Base-by-base conservation (phyloP, 2,888 invertebrate genomes). In the Lithophane ornitopus region DNA sequence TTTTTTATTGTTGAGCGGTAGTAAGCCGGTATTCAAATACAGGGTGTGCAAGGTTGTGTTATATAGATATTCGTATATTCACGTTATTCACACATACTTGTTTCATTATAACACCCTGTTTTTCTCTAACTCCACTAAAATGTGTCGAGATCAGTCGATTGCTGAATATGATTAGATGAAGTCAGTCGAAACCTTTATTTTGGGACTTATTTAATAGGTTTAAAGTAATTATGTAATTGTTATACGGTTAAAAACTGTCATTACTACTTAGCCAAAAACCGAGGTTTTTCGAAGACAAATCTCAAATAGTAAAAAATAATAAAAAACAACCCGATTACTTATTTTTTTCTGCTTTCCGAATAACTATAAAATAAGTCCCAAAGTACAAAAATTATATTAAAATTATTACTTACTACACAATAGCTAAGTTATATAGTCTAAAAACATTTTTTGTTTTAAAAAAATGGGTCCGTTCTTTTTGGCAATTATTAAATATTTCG, bases 131-230 rank as follows among this genome's bases (percentile, higher is more conserved):
- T 81, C 82, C 86, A 83, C 82, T 84, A 87, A 86, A 65, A 76
- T 75, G 83, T 87, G 85, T 87, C 85, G 85, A 87, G 79, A 85
- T 90, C 90, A 91, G 90, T 90, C 89, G 80, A 82, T 85, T 80
- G 74, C 85, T 86, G 84, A 85, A 76, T 82, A 87, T 86, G 83
- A 87, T 84, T 78, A 85, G 86, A 87, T 87, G 89, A 89, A 85
- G 86, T 91, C 91, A 92, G 91, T 91, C 91, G 85, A 86, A 88
- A 89, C 74, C 34, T 82, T 89, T 77, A 84, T 79, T 87, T 83
- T 77, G 73, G 80, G 83, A 87, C 87, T 87, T 80, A 84, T 88
- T 86, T 85, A 80, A 82, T 85, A 87, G 81, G 16, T 74, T 73
- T 2, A 16, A 28, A 61, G 41, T 58, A 39, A 62, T 54, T 69